Evolutionary conservation across 2,113 vertebrate species (phyloP), one percentile per base, ranked within the genome.

Genomic region (Nanger granti): DNA sequence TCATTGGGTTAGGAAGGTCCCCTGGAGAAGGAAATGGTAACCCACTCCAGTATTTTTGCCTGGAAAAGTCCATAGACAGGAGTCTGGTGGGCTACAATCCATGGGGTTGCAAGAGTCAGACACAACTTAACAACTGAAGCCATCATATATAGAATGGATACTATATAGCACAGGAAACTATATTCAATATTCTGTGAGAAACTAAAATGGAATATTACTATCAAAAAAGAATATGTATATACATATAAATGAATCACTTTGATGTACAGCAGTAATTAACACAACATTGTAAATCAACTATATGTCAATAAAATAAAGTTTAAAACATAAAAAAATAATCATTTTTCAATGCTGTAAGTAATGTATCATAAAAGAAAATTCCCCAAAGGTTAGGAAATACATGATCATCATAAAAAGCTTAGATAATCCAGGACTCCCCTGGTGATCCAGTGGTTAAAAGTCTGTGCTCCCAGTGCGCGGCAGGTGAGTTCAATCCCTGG

Each of bases 401-500:
- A 10, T 64, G 55, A 26, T 57, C n/a, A 18, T 79, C 37, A 14
- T 47, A 8, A n/a, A 60, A 54, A 62, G 24, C 18, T 5, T 73
- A 11, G 66, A 11, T 5, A 73, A 22, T 22, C 66, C 66, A 37
- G 66, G 66, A 22, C 66, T 73, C 5, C n/a, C 18, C 66, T 6
- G 9, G n/a, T 11, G n/a, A n/a, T 11, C 66, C 66, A 73, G n/a
- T 22, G 66, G n/a, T 5, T 22, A 73, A 22, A 22, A 37, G 11
- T 22, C 66, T 11, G 9, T 73, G 66, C 66, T 11, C 66, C 66
- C 18, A 22, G n/a, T 22, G 9, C n/a, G 11, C n/a, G 9, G 18
- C 64, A 37, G 20, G 3, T 6, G 18, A 73, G n/a, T 22, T 37
- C 1, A 0, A 3, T 37, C 66, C 18, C n/a, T 73, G n/a, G 9